These are phyloP conservation scores for Bilobella aurantiaca DNA, from an alignment of 1,140 invertebrate genomes.

Conservation along the genomic window DNA sequence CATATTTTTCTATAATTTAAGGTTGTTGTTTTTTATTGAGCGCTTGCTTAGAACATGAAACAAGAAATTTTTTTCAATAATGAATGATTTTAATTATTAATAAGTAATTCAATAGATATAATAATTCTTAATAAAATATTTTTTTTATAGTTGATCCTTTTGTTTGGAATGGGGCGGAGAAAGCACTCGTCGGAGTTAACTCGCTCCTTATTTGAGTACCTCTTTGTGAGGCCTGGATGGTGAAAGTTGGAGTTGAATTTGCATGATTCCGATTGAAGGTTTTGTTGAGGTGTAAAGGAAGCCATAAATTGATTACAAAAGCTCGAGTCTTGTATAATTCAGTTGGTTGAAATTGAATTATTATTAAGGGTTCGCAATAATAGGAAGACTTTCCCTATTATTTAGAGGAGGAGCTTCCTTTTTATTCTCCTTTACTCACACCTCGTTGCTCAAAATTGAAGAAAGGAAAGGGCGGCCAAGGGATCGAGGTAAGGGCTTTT, in stretches of 20 bases:
- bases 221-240: neutral
- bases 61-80: too few species aligned
- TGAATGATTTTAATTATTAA: too few species aligned
- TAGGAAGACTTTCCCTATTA: neutral
- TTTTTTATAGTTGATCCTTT: too few species aligned
- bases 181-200: neutral
- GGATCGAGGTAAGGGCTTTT: too few species aligned
- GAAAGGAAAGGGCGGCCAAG: neutral
- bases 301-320: neutral
- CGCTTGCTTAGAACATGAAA: too few species aligned
- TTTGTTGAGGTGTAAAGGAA: neutral
- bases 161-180: neutral
- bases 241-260: neutral
- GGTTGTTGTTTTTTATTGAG: too few species aligned
- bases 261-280: neutral
- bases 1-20: too few species aligned
- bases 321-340: neutral
- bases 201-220: neutral
- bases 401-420: neutral
- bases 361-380: neutral
- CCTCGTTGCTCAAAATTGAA: slow-evolving; percentile 4
- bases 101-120: too few species aligned
- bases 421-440: neutral
- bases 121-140: too few species aligned
- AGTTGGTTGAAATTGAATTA: neutral